A percentile compares a stretch with the other conserved stretches of the same genome.
These are phyloP conservation scores for Epinephelus lanceolatus DNA, from an alignment of 2,113 vertebrate genomes.

Conservation along the genomic window DNA sequence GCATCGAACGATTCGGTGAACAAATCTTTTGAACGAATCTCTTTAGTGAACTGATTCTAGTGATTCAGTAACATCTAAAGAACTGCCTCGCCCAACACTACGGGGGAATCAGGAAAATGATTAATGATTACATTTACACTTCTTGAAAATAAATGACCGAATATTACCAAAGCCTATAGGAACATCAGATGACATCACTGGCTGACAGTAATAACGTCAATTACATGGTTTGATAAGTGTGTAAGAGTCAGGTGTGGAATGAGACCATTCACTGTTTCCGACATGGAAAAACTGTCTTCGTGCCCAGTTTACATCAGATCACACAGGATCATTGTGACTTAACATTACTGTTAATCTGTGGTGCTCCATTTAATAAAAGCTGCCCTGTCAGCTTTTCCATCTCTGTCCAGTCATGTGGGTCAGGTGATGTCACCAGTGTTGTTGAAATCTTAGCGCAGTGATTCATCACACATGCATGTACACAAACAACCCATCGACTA, in stretches of 20 bases:
- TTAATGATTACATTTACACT: neutral
- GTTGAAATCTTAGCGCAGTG: slow-evolving; percentile 5
- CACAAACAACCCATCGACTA: slow-evolving; percentile 36
- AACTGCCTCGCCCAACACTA: too few relatives aligned
- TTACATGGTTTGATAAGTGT: neutral
- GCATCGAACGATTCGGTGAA: too few relatives aligned
- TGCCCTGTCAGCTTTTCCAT: slow-evolving; percentile 62
- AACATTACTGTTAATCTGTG: slow-evolving; percentile 4
- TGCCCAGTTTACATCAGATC: neutral
- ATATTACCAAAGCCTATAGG: neutral
- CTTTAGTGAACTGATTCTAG: too few relatives aligned
- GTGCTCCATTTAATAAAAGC: slow-evolving; percentile 23
- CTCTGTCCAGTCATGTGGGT: slow-evolving; percentile 47
- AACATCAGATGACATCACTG: neutral
- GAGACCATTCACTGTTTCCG: slow-evolving; percentile 37
- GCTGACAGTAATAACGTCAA: neutral
- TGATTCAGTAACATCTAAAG: too few relatives aligned
- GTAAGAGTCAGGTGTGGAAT: neutral
- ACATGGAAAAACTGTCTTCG: slow-evolving; percentile 20
- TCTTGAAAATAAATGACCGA: neutral
- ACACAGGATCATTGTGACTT: slow-evolving; percentile 28
- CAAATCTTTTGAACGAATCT: too few relatives aligned
- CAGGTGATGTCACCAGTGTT: slow-evolving; percentile 41
- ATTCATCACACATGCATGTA: slow-evolving; percentile 30
- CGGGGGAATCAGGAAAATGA: too few relatives aligned